These are phyloP conservation scores for Acromyrmex echinatior DNA, from an alignment of 1,140 invertebrate species.

Conservation along the genomic window DNA sequence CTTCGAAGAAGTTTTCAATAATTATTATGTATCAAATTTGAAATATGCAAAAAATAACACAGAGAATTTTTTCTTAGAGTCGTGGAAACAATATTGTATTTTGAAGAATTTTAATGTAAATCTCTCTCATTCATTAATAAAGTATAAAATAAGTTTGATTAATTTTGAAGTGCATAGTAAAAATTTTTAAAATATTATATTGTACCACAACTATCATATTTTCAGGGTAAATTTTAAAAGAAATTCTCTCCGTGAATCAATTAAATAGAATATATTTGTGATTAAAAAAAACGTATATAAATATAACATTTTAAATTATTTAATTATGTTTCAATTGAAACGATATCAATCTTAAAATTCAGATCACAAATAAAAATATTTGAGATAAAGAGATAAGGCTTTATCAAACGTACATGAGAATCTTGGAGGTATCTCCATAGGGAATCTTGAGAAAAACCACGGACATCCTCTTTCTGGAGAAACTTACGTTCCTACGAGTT, in stretches of 20 bases:
- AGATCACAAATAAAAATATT: constrained; percentile 40
- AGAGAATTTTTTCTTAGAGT: too few species aligned
- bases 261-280: background rate
- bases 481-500: constrained; percentile 62
- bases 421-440: constrained; percentile 36
- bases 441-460: constrained; percentile 57
- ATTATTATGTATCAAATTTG: background rate
- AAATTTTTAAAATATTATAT: too few species aligned
- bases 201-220: too few species aligned
- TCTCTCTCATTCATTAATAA: too few species aligned
- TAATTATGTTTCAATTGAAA: background rate
- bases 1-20: background rate
- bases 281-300: background rate
- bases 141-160: too few species aligned
- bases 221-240: too few species aligned
- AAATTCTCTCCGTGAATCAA: background rate
- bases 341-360: constrained; percentile 12
- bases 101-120: too few species aligned
- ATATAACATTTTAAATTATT: background rate
- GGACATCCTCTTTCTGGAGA: constrained; percentile 56
- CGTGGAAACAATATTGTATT: too few species aligned
- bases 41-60: background rate
- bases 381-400: constrained; percentile 27
- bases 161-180: too few species aligned
- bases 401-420: constrained; percentile 42